Conservation (phyloP, 2,888 invertebrate genomes). For the Xanthia togata region DNA sequence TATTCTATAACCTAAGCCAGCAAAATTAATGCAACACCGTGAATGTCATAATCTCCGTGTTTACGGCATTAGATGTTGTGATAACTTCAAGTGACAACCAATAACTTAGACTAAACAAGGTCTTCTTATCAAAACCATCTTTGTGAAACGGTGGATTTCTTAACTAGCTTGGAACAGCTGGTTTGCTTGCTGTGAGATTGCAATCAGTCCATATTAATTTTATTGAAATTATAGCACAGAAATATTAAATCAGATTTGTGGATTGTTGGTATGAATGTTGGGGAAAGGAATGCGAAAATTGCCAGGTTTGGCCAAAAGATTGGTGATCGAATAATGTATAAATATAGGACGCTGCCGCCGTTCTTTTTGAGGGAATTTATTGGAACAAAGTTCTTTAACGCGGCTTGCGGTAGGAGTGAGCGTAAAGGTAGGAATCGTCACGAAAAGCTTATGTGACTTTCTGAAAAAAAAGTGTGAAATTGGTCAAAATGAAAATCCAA, state of each 20-base stretch:
- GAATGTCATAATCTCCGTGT: conserved; percentile 57
- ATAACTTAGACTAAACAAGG: conserved; percentile 48
- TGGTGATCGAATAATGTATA: not conserved
- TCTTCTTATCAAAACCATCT: conserved; percentile 46
- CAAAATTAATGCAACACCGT: conserved; percentile 24
- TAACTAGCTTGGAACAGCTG: conserved; percentile 39
- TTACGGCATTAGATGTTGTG: conserved; percentile 48
- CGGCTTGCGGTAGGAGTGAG: no score
- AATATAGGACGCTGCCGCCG: no score
- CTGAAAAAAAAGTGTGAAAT: no score
- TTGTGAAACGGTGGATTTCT: conserved; percentile 48
- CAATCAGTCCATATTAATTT: conserved; percentile 41
- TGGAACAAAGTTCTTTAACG: not conserved
- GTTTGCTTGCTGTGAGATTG: conserved; percentile 39
- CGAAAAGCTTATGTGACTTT: no score
- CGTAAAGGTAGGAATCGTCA: no score
- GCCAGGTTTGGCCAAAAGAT: not conserved
- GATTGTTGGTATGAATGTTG: not conserved
- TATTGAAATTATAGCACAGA: conserved; percentile 38
- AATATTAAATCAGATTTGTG: conserved; percentile 12
- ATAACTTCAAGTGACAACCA: conserved; percentile 48
- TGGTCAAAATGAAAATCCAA: no score
- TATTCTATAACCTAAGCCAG: conserved; percentile 11
- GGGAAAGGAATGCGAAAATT: conserved; percentile 19
- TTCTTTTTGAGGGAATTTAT: not conserved